Evolutionary conservation across 2,113 vertebrate species (phyloP), one percentile per base, ranked within the genome.

Genomic region (Numenius arquata): DNA sequence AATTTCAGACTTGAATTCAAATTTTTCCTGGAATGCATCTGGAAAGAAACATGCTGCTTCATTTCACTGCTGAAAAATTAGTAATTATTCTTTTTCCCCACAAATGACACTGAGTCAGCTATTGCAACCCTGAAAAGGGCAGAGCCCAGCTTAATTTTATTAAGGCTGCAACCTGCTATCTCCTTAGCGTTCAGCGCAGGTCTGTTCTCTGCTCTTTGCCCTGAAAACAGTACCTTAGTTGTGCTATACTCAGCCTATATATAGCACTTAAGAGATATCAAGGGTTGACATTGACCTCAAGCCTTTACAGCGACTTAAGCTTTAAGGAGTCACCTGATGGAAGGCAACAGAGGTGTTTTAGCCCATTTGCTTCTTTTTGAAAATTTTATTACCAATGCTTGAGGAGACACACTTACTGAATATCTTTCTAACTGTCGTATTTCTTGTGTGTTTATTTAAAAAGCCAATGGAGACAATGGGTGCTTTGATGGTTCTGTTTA

Each of bases 201-300:
- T 55, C 58, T 89, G 50, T 56, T 89, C 77, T 93, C 85, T 96
- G 91, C 71, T 89, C 91, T 94, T 96, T 96, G 92, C 70, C 75
- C 90, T 43, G 72, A 77, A 82, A 93, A 71, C 34, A 63, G 23
- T 45, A 63, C 5, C 6, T 65, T 71, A n/a, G 56, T 63, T 86
- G 72, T 77, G 52, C 68, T 90, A 9, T 43, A 50, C 23, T 89
- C 40, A 65, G 62, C 15, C 53, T 72, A 70, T 47, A 85, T 80
- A 73, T 43, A 63, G 53, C 67, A 63, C 72, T 80, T 66, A 9
- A 63, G 79, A 88, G 76, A 84, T 83, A 91, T 5, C 74, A 77
- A 90, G 7, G 19, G 11, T 16, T 95, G 75, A 74, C 68, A 76
- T 90, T 86, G 72, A 90, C 79, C 43, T 87, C 34, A 78, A 89